A percentile compares a stretch with the other conserved stretches of the same genome.
Conservation (phyloP, 2,888 invertebrate species). For the Drosophila melanosoma region DNA sequence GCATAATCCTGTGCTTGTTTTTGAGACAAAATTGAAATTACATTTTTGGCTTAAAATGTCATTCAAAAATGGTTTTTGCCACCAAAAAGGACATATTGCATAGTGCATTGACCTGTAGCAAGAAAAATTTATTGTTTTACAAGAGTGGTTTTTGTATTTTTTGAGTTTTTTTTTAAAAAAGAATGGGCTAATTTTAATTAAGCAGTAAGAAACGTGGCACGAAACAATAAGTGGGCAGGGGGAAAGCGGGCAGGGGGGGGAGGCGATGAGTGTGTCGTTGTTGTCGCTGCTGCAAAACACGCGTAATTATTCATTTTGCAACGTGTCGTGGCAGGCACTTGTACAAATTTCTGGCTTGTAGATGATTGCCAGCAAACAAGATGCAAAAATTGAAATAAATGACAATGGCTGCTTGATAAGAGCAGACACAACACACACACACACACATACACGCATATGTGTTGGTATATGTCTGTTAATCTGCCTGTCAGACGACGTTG, state of each 20-base stretch:
- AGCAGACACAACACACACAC: slow-evolving; percentile 12
- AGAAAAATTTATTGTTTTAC: slow-evolving; percentile 23
- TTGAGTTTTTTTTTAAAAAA: slow-evolving; percentile 5
- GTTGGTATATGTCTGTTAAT: slow-evolving; percentile 30
- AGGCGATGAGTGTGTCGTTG: slow-evolving; percentile 1
- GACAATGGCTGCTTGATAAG: slow-evolving; percentile 62
- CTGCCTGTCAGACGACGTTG: slow-evolving; percentile 38
- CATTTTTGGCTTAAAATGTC: slow-evolving; percentile 59
- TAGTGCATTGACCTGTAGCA: slow-evolving; percentile 48
- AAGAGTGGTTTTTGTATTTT: background rate
- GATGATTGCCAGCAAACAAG: slow-evolving; percentile 61
- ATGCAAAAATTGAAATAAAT: slow-evolving; percentile 80
- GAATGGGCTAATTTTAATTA: slow-evolving; percentile 60
- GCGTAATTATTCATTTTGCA: slow-evolving; percentile 73
- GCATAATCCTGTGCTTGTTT: slow-evolving; percentile 61
- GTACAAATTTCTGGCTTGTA: slow-evolving; percentile 48
- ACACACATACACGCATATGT: slow-evolving; percentile 11
- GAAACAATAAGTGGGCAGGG: slow-evolving; percentile 17
- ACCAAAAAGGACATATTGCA: slow-evolving; percentile 57
- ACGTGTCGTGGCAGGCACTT: slow-evolving; percentile 60
- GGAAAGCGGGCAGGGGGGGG: background rate
- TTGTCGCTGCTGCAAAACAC: slow-evolving; percentile 17
- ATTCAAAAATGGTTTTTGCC: slow-evolving; percentile 41
- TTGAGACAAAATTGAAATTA: slow-evolving; percentile 64
- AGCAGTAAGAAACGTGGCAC: slow-evolving; percentile 30